phyloP scores from a whole-genome alignment of 2,888 invertebrate genomes.

The Cerceris rybyensis region DNA sequence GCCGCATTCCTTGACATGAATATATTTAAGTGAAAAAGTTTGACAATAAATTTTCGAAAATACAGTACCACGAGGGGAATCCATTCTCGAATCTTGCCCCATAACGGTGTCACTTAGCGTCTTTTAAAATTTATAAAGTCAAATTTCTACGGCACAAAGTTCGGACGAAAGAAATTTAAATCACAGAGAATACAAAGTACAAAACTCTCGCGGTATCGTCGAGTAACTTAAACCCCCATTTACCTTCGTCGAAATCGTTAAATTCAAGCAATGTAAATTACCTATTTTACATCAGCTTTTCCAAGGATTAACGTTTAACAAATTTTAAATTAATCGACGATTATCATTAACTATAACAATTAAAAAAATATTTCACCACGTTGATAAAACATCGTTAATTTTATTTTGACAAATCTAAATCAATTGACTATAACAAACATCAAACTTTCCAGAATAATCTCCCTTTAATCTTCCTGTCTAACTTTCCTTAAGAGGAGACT shows the following conservation, averaged over 20 bases:
- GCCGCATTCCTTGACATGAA: constrained; percentile 15
- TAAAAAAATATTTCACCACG: no score
- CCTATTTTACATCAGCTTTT: background rate
- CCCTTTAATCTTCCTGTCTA: no score
- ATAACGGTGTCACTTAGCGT: constrained; percentile 2
- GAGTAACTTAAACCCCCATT: background rate
- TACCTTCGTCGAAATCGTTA: background rate
- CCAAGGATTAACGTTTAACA: no score
- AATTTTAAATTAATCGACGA: no score
- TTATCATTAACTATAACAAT: no score
- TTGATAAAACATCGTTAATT: no score
- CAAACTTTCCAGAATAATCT: no score
- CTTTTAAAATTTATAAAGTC: constrained; percentile 32
- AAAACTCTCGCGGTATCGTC: background rate
- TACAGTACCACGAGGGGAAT: constrained; percentile 15
- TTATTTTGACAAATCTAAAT: no score
- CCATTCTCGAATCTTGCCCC: constrained; percentile 20
- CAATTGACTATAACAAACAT: no score
- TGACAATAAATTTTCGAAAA: constrained; percentile 32
- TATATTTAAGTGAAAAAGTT: constrained; percentile 43
- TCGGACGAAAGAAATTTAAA: background rate
- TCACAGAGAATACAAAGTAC: background rate
- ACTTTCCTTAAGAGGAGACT: no score
- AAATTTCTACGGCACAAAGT: background rate
- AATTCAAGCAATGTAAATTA: background rate